Base-by-base conservation (phyloP, 2,113 vertebrate genomes). In the Pangasianodon gigas region DNA sequence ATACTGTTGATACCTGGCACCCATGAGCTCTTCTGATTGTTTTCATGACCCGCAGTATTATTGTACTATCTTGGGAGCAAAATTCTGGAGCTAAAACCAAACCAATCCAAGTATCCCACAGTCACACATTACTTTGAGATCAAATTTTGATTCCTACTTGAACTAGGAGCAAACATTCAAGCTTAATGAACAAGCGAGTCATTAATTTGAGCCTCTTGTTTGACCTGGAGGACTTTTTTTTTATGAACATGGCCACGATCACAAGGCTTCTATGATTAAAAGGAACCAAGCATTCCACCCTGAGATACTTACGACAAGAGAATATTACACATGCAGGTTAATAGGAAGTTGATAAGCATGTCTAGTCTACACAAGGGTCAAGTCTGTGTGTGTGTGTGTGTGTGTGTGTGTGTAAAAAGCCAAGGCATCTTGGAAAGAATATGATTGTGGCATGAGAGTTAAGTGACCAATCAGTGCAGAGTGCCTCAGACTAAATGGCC, bases 401-500 rank as follows among this genome's bases (percentile, higher is more conserved):
- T 41, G 67, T 67, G 86, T 32, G 75, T 75, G 71, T 75, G 67
- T 37, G 14, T 71, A 37, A 16, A 18, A 18, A 41, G 32, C 69
- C 14, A 19, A 71, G 32, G 69, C 69, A 71, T 71, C n/a, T 71
- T 81, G 26, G 79, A 80, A 81, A 81, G 51, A 81, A 82, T 32
- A 32, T 32, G 29, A 56, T 32, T 54, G 48, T 56, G n/a, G 6
- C 51, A 54, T 29, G 0, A 54, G 51, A 94, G 94, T 94, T 94
- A 95, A 95, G 92, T 93, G 95, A 94, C 94, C 94, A 94, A 93
- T 94, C 94, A 91, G 87, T 85, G 85, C 85, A 91, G 89, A 91
- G 92, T 48, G 74, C 94, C 90, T 2, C 6, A 75, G 92, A 93
- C 88, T 85, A 83, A 93, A 93, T 87, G 91, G 92, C 91, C 89